Conservation (phyloP, 2,888 invertebrate genomes). For the Polietes domitor region DNA sequence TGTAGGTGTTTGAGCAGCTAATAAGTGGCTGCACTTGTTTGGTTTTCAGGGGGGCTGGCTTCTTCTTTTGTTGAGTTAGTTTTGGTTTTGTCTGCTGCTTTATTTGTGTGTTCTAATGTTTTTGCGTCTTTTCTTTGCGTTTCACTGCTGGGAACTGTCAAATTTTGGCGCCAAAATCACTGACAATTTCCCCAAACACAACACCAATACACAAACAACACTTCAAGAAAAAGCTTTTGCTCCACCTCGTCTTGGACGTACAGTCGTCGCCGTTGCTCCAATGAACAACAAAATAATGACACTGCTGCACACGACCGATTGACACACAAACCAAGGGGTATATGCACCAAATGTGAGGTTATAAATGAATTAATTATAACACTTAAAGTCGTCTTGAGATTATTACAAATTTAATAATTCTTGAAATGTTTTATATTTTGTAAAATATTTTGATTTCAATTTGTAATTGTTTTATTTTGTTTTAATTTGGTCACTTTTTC, state of each 20-base stretch:
- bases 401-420: not conserved
- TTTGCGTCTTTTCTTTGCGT: conserved; percentile 68
- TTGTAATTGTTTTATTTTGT: conserved; percentile 1
- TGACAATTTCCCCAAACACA: conserved; percentile 64
- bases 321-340: conserved; percentile 7
- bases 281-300: not conserved
- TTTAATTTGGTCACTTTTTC: not conserved
- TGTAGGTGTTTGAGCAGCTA: too few relatives aligned
- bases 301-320: not conserved
- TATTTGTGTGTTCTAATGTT: not conserved
- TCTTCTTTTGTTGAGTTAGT: conserved; percentile 55
- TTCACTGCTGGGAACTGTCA: conserved; percentile 72
- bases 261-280: conserved; percentile 49
- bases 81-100: too few relatives aligned
- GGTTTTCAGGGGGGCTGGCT: conserved; percentile 67
- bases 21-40: too few relatives aligned
- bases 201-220: not conserved
- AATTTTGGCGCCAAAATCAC: conserved; percentile 77
- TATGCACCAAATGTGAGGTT: conserved; percentile 45
- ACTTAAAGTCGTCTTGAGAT: not conserved
- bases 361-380: conserved; percentile 1
- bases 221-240: conserved; percentile 58
- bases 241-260: conserved; percentile 59
- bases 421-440: not conserved
- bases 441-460: not conserved